Conservation (phyloP, 2,888 invertebrate genomes). For the Athalia rosae region DNA sequence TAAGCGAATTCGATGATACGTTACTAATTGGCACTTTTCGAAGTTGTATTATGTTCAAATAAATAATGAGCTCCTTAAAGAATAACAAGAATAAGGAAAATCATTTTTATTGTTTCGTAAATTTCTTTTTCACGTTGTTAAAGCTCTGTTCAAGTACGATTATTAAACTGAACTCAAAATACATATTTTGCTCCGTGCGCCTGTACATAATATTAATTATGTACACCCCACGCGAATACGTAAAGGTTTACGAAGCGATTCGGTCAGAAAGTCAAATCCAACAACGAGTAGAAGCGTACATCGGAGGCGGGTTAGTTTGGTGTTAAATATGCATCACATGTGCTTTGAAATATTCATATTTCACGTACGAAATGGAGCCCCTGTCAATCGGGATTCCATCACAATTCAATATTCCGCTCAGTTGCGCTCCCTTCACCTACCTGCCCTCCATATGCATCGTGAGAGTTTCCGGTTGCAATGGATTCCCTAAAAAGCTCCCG, state of each 20-base stretch:
- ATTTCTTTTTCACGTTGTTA: conserved; percentile 8
- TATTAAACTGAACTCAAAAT: not conserved
- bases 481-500: conserved; percentile 34
- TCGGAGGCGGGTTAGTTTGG: conserved; percentile 10
- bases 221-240: not conserved
- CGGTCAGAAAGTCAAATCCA: not conserved
- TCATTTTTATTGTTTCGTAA: too few relatives aligned
- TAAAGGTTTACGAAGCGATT: conserved; percentile 12
- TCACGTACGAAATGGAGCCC: conserved; percentile 20
- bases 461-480: conserved; percentile 43
- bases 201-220: not conserved
- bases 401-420: conserved; percentile 44
- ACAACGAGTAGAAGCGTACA: not conserved
- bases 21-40: conserved; percentile 44
- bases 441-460: conserved; percentile 20
- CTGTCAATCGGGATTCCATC: conserved; percentile 42
- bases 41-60: not conserved
- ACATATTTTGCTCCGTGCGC: too few relatives aligned
- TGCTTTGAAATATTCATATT: conserved; percentile 37
- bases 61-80: conserved; percentile 31
- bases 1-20: conserved; percentile 34
- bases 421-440: conserved; percentile 34
- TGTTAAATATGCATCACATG: conserved; percentile 38
- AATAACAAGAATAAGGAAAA: conserved; percentile 12
- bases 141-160: conserved; percentile 15